A percentile compares a stretch with the other conserved stretches of the same genome.
These are phyloP conservation scores for Anthopleura sola DNA, from an alignment of 64 coral and sea anemone species.

Conservation along the genomic window DNA sequence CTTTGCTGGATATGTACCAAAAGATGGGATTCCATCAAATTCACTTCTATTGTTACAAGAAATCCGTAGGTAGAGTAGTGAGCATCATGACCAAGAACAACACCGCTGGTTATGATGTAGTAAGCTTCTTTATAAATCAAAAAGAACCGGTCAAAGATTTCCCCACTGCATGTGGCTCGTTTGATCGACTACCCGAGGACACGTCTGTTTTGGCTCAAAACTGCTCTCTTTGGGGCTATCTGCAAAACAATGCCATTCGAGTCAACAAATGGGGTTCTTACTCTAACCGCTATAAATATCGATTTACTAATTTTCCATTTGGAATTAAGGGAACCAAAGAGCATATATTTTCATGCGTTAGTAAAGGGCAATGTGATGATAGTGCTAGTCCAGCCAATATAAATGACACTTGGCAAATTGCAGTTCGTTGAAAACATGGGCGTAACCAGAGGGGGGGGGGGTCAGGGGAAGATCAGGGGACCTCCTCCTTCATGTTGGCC, in stretches of 20 bases:
- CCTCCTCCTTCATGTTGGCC: too few relatives aligned
- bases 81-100: conserved; percentile 5
- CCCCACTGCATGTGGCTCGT: background rate
- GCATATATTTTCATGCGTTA: too few relatives aligned
- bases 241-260: background rate
- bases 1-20: background rate
- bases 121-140: background rate
- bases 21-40: conserved; percentile 9
- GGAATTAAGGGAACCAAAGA: too few relatives aligned
- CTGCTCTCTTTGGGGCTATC: background rate
- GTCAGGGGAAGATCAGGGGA: too few relatives aligned
- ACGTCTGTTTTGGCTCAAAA: background rate
- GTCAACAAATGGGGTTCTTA: background rate
- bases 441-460: too few relatives aligned
- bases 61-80: background rate
- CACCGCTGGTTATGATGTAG: background rate
- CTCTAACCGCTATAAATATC: too few relatives aligned
- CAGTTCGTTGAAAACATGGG: background rate
- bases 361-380: too few relatives aligned
- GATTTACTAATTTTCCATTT: too few relatives aligned
- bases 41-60: background rate
- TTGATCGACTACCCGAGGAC: background rate
- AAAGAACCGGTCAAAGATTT: background rate
- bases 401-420: too few relatives aligned
- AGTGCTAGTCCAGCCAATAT: too few relatives aligned